Base-by-base conservation (phyloP, 1,140 invertebrate genomes). In the Panagrolaimus sp. region DNA sequence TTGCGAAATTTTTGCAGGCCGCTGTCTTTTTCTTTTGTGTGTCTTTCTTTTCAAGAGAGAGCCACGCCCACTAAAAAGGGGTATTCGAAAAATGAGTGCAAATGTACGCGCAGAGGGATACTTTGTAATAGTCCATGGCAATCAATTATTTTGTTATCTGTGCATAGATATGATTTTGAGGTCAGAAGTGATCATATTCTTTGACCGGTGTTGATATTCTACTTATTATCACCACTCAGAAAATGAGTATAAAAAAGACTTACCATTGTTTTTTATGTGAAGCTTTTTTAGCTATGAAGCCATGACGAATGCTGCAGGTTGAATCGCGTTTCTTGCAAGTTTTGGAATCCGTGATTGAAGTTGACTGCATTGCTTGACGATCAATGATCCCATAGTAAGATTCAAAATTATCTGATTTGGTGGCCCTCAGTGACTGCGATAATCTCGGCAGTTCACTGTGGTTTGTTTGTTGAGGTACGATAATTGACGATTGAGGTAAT, bases 281-380 rank as follows among this genome's bases (percentile, higher is more conserved):
- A 11, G 11, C 13, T 57, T 27, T n/a, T 27, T 57, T 57, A 27
- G 20, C 51, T 57, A 57, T 27, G 51, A 57, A 57, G 51, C 51
- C 51, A 16, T 57, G 51, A 57, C 51, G 51, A 57, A 57, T 20
- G 51, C 51, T 57, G 51, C 51, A 11, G 51, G 51, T 20, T 57
- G 51, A 57, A 57, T 57, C 27, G 20, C 51, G 51, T 57, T 57
- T 57, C 51, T 57, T 57, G 27, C 51, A 57, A 20, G 51, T 16
- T 57, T 57, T 57, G 27, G 51, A 20, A 25, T 57, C 51, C 27
- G 20, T 20, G 51, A n/a, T 57, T 57, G 51, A 57, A 20, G 51
- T 57, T 27, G 51, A 57, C n/a, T 57, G 51, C 51, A 57, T 57
- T 25, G 20, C 51, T 20, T 57, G 13, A 11, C 11, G 27, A 27